A percentile compares a stretch with the other conserved stretches of the same genome.
Conservation (phyloP, 2,113 vertebrate genomes). For the Caranx melampygus region DNA sequence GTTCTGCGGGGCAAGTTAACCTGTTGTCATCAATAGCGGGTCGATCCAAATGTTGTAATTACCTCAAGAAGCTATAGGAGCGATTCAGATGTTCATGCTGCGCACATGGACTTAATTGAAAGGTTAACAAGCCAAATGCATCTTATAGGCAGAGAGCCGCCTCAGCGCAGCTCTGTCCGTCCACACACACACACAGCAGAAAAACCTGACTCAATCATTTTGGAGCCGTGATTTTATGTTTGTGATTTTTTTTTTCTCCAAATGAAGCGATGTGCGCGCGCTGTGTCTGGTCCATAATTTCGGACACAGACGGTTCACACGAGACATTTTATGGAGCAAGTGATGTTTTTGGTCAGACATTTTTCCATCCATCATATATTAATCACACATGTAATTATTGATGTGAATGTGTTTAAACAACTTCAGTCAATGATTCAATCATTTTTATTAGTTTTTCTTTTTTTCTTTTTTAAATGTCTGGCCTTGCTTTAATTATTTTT, state of each 20-base stretch:
- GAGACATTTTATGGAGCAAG: not conserved
- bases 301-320: not conserved
- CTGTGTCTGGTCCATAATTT: not conserved
- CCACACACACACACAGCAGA: constrained; percentile 1
- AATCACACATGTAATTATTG: not conserved
- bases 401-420: not conserved
- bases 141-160: constrained; percentile 27
- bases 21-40: constrained; percentile 73
- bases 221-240: not conserved
- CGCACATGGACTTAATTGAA: constrained; percentile 74
- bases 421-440: not conserved
- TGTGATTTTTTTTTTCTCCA: constrained; percentile 5
- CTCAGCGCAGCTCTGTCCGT: constrained; percentile 33
- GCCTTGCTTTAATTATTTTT: not conserved
- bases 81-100: constrained; percentile 62
- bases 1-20: constrained; percentile 59
- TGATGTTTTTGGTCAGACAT: not conserved
- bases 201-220: constrained; percentile 19
- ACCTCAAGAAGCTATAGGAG: constrained; percentile 62
- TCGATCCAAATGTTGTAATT: constrained; percentile 73
- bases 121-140: constrained; percentile 72
- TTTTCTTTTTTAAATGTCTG: not conserved
- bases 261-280: not conserved
- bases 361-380: not conserved
- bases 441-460: not conserved